Percentiles rank a stretch among this genome's conserved stretches.
Conservation (phyloP, 2,113 vertebrate species). For the Brienomyrus longianalis region DNA sequence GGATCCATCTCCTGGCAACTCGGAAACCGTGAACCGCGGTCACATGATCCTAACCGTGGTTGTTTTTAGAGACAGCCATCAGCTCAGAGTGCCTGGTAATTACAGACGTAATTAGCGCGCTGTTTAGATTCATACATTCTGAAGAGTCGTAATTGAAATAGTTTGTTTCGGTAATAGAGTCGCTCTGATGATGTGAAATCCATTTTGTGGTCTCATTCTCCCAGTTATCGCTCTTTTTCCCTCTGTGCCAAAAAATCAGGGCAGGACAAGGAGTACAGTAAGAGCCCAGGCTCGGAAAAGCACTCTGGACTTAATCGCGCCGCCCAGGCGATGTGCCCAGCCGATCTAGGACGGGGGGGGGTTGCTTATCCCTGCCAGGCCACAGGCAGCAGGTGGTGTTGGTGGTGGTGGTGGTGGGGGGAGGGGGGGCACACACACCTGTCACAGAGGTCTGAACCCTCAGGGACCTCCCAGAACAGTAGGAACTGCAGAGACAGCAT, state of each 20-base stretch:
- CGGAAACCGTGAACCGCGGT: background rate
- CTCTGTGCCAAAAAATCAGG: background rate
- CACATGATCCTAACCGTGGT: background rate
- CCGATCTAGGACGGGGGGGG: background rate
- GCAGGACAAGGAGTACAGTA: background rate
- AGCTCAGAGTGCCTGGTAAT: slow-evolving; percentile 21
- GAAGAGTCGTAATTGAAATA: slow-evolving; percentile 23
- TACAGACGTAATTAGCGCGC: slow-evolving; percentile 12
- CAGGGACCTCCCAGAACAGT: background rate
- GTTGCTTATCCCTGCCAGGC: background rate
- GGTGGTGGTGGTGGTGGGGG: background rate
- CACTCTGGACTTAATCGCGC: background rate
- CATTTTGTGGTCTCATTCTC: slow-evolving; percentile 13
- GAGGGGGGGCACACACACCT: background rate
- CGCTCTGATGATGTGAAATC: slow-evolving; percentile 16
- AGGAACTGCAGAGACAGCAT: background rate
- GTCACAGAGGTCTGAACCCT: background rate
- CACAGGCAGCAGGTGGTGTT: background rate
- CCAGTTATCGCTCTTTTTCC: background rate
- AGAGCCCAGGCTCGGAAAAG: background rate
- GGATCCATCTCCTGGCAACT: background rate
- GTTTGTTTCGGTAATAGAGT: slow-evolving; percentile 21
- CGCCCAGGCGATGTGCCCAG: background rate
- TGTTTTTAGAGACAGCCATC: slow-evolving; percentile 19
- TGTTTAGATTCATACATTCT: slow-evolving; percentile 21